Base-by-base conservation (phyloP, 2,797 vertebrate genomes). In the Clarias pachynema region DNA sequence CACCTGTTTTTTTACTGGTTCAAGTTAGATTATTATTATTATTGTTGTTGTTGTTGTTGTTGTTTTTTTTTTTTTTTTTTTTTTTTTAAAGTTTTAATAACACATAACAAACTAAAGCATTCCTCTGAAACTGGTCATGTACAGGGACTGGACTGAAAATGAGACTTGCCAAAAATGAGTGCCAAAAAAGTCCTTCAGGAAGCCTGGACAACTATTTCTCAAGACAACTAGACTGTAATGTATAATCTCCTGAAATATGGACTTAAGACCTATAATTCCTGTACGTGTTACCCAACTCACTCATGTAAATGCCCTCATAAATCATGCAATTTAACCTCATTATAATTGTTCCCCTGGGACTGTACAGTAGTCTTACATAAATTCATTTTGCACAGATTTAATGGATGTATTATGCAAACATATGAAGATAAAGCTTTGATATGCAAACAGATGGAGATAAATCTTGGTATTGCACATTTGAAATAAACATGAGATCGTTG, bases 401-500 rank as follows among this genome's bases (percentile, higher is more conserved):
- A 66, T 81, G 37, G 40, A 62, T 83, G 26, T 34, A 22, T 8
- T 40, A 72, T 63, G 34, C 57, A 73, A 44, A 26, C 29, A 72
- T 70, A 57, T 81, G n/a, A 68, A 72, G 31, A 82, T 60, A 82
- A 82, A 26, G 78, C 62, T 53, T 66, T 34, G 37, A 66, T 53
- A 81, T 81, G 60, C n/a, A 72, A 79, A 53, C 9, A 49, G 37
- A 60, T 69, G 56, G 72, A 85, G 57, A 63, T 56, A 62, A 63
- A 80, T 29, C 31, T 59, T 62, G 18, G 57, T 80, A 14, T 34
- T 70, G 1, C n/a, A 20, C 56, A 3, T 57, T 14, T 26, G 8
- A 70, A 59, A 86, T 63, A 60, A 75, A 81, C 60, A 86, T 81
- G 60, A 37, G 73, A 68, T 59, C 24, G 15, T 57, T 75, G 60